phyloP scores from a whole-genome alignment of 23 tunicate genomes.

The Halocynthia aurantium region DNA sequence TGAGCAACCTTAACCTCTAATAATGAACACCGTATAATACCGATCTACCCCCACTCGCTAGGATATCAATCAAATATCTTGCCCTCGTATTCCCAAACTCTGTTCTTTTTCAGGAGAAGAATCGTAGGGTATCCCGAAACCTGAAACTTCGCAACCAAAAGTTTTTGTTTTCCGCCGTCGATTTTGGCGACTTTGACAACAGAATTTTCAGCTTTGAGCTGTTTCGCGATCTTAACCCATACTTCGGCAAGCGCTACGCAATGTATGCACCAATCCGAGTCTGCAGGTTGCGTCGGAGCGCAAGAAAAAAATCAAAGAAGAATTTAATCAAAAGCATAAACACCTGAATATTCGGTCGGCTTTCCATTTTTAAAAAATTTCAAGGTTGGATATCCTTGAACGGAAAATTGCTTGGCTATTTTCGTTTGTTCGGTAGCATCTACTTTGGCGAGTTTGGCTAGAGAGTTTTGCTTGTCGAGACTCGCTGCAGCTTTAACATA shows the following conservation, averaged over 20 bases:
- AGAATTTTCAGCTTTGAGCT: conserved; percentile 32
- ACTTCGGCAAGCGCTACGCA: conserved; percentile 47
- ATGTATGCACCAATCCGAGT: conserved; percentile 83
- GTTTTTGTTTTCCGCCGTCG: conserved; percentile 47
- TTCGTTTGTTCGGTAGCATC: conserved; percentile 82
- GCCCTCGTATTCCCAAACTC: conserved; percentile 32
- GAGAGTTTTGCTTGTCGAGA: conserved; percentile 24
- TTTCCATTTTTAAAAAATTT: conserved; percentile 84
- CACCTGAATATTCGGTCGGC: conserved; percentile 77
- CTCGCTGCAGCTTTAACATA: conserved; percentile 81
- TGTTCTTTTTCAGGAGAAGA: conserved; percentile 33
- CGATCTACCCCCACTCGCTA: too few species aligned
- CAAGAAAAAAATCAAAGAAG: not conserved
- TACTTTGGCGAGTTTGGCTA: conserved; percentile 72
- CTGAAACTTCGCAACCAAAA: conserved; percentile 30
- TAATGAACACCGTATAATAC: too few species aligned
- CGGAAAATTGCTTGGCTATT: conserved; percentile 58
- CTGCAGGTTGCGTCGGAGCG: conserved; percentile 12
- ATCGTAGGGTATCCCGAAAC: conserved; percentile 80
- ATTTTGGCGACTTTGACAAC: conserved; percentile 57
- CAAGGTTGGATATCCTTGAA: conserved; percentile 94
- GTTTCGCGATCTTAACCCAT: conserved; percentile 43
- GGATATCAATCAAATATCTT: not conserved
- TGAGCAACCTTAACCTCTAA: too few species aligned
- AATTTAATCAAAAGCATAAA: not conserved